These are phyloP conservation scores for Pogonomyrmex californicus DNA, from an alignment of 1,140 invertebrate genomes.

Conservation along the genomic window DNA sequence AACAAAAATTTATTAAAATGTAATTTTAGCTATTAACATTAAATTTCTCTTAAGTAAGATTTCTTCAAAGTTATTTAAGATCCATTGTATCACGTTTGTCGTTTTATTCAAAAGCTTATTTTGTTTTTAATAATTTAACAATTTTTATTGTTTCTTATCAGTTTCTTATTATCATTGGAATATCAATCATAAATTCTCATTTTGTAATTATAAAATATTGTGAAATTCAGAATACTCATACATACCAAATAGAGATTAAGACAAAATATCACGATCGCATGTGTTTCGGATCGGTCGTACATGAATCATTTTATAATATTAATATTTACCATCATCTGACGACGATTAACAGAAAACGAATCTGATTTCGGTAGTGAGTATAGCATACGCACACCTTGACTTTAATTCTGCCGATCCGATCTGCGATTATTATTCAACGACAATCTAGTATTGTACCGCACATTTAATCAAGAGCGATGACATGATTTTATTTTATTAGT, in stretches of 20 bases:
- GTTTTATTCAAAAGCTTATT: neutral
- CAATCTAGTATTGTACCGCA: slow-evolving; percentile 5
- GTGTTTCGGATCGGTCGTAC: slow-evolving; percentile 86
- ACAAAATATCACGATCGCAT: slow-evolving; percentile 76
- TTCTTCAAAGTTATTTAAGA: neutral
- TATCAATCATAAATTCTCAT: neutral
- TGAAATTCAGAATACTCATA: neutral
- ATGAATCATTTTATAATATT: slow-evolving; percentile 81
- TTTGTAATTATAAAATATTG: neutral
- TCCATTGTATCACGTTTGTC: neutral
- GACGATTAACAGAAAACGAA: slow-evolving; percentile 55
- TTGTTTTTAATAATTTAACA: neutral
- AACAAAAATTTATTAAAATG: neutral
- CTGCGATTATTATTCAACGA: slow-evolving; percentile 13
- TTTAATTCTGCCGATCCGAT: slow-evolving; percentile 59
- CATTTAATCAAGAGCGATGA: neutral
- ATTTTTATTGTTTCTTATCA: neutral
- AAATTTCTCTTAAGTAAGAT: slow-evolving; percentile 12
- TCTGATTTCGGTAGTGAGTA: slow-evolving; percentile 41
- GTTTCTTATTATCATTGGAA: neutral
- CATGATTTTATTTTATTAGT: slow-evolving; percentile 28
- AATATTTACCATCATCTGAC: slow-evolving; percentile 52
- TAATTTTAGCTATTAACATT: slow-evolving; percentile 7
- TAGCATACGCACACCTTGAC: slow-evolving; percentile 50
- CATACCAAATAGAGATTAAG: slow-evolving; percentile 50